phyloP scores from a whole-genome alignment of 2,113 vertebrate genomes.

The Peromyscus maniculatus region DNA sequence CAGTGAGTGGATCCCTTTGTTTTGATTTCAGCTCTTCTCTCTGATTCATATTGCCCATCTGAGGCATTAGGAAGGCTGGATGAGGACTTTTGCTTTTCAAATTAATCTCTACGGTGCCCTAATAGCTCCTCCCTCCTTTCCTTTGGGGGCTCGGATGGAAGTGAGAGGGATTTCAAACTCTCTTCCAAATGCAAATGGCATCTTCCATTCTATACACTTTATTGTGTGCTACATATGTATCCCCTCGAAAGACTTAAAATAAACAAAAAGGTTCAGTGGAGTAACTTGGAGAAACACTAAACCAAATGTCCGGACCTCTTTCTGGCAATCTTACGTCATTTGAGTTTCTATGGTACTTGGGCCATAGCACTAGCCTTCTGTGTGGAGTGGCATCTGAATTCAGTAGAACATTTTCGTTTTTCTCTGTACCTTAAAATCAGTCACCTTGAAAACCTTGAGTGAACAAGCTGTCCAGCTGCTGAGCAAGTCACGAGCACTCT shows the following conservation, averaged over 20 bases:
- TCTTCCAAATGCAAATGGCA: not conserved
- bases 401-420: not conserved
- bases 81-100: not conserved
- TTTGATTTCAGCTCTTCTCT: not conserved
- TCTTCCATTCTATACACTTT: not conserved
- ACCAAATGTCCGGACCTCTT: not conserved
- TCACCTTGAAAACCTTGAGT: not conserved
- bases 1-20: not conserved
- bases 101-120: not conserved
- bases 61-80: not conserved
- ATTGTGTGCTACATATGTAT: not conserved
- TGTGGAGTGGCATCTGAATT: not conserved
- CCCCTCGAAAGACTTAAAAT: slow-evolving; percentile 26
- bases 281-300: slow-evolving; percentile 14
- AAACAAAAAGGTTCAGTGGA: not conserved
- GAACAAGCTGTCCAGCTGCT: not conserved
- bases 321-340: not conserved
- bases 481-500: not conserved
- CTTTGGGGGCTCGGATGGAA: not conserved
- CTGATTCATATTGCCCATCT: not conserved
- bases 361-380: not conserved
- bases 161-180: not conserved
- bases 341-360: not conserved
- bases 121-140: not conserved
- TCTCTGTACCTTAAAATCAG: not conserved